Conservation (phyloP, 53 echinoderm and acorn worm genomes). For the Astropecten irregularis region DNA sequence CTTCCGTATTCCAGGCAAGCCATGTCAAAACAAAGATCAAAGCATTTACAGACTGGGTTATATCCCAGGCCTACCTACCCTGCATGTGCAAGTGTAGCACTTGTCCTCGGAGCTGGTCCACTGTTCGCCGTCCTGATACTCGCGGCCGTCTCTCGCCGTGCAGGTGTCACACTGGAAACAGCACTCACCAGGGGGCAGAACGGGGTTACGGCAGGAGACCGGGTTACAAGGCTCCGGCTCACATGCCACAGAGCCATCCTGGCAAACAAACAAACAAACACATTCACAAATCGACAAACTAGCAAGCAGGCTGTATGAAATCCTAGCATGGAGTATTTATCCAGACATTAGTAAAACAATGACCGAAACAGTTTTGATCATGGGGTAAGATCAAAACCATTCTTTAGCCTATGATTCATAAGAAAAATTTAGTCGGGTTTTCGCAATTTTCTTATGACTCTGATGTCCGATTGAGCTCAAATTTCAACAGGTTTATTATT, state of each 20-base stretch:
- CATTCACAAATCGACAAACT: background rate
- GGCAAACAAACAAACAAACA: background rate
- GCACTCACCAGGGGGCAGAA: constrained; percentile 70
- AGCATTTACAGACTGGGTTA: too few relatives aligned
- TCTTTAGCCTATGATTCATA: too few relatives aligned
- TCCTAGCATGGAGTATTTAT: background rate
- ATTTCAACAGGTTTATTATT: too few relatives aligned
- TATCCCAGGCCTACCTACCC: too few relatives aligned
- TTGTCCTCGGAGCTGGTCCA: constrained; percentile 41
- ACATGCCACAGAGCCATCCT: constrained; percentile 77
- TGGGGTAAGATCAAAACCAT: too few relatives aligned
- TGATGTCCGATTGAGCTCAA: too few relatives aligned
- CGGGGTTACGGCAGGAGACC: constrained; percentile 66
- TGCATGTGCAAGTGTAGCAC: constrained; percentile 58
- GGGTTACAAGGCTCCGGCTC: constrained; percentile 63
- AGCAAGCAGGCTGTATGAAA: background rate
- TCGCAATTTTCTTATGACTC: too few relatives aligned
- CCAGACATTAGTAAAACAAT: too few relatives aligned
- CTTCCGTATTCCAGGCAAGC: too few relatives aligned
- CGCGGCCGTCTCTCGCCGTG: constrained; percentile 31
- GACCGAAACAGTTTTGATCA: too few relatives aligned
- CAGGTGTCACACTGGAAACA: constrained; percentile 71
- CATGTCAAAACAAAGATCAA: too few relatives aligned
- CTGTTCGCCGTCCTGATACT: constrained; percentile 38
- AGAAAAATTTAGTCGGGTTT: too few relatives aligned